Percentiles rank a stretch among this genome's conserved stretches.
Conservation (phyloP, 2,113 vertebrate species). For the Gasterosteus nipponicus region DNA sequence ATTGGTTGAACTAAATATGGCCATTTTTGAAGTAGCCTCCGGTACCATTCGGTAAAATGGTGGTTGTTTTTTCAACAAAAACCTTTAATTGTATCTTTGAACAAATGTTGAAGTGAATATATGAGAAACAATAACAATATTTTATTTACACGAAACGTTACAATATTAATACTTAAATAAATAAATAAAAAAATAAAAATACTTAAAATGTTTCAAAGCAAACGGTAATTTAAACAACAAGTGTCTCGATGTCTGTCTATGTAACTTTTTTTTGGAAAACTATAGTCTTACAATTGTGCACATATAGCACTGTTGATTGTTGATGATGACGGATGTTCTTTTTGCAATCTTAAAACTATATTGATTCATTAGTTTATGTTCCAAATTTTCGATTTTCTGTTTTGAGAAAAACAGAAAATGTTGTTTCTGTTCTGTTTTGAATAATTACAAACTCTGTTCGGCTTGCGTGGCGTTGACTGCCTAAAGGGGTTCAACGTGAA, state of each 20-base stretch:
- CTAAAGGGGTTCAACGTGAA: slow-evolving; percentile 3
- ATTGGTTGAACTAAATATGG: neutral
- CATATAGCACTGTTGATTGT: neutral
- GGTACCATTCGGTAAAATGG: neutral
- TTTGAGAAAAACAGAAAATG: no score
- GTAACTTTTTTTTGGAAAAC: neutral
- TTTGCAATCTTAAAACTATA: neutral
- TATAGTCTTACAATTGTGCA: neutral
- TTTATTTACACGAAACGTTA: no score
- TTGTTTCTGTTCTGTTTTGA: neutral
- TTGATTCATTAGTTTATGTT: neutral
- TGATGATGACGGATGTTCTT: neutral
- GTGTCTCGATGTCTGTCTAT: neutral
- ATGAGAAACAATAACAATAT: neutral
- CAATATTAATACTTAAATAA: neutral
- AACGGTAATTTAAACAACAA: neutral
- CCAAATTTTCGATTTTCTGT: neutral
- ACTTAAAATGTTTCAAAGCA: neutral
- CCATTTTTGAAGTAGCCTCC: neutral
- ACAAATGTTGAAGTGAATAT: neutral
- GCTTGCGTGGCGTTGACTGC: neutral
- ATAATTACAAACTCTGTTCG: neutral
- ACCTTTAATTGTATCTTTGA: neutral
- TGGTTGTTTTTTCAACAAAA: no score
- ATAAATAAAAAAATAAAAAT: neutral